A percentile compares a stretch with the other conserved stretches of the same genome.
phyloP scores from a whole-genome alignment of 2,113 vertebrate species.

The Aspiorhynchus laticeps region DNA sequence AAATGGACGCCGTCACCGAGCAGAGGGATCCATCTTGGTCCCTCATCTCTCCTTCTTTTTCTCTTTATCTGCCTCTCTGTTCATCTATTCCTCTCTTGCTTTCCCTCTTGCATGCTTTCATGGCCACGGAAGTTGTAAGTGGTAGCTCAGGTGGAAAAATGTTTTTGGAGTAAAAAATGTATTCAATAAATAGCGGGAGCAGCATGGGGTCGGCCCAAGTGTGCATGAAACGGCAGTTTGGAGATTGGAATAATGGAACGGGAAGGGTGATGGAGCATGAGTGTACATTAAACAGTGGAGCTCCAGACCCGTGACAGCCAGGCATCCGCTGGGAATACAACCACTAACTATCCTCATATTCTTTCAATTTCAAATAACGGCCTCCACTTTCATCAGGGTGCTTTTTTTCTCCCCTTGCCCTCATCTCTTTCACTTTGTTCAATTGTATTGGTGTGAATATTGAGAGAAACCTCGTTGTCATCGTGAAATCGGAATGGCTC shows the following conservation, averaged over 20 bases:
- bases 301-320: slow-evolving; percentile 89
- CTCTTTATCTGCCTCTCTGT: slow-evolving; percentile 38
- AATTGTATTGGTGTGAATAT: slow-evolving; percentile 63
- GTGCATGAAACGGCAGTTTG: slow-evolving; percentile 96
- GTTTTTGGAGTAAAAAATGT: slow-evolving; percentile 96
- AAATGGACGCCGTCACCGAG: slow-evolving; percentile 71
- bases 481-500: slow-evolving; percentile 43
- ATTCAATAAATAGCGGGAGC: slow-evolving; percentile 99
- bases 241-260: slow-evolving; percentile 92
- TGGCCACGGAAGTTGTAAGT: slow-evolving; percentile 93
- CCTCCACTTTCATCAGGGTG: slow-evolving; percentile 82
- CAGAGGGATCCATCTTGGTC: slow-evolving; percentile 10
- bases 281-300: slow-evolving; percentile 98
- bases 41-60: slow-evolving; percentile 28
- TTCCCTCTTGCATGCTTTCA: slow-evolving; percentile 74
- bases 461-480: slow-evolving; percentile 35
- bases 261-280: slow-evolving; percentile 96
- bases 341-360: slow-evolving; percentile 97
- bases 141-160: slow-evolving; percentile 99
- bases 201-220: slow-evolving; percentile 93
- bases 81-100: slow-evolving; percentile 53
- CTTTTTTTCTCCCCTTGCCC: slow-evolving; percentile 19
- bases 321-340: slow-evolving; percentile 90
- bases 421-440: slow-evolving; percentile 65
- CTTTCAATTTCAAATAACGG: slow-evolving; percentile 96